phyloP scores from a whole-genome alignment of 2,888 invertebrate species.

The Latheticus oryzae region DNA sequence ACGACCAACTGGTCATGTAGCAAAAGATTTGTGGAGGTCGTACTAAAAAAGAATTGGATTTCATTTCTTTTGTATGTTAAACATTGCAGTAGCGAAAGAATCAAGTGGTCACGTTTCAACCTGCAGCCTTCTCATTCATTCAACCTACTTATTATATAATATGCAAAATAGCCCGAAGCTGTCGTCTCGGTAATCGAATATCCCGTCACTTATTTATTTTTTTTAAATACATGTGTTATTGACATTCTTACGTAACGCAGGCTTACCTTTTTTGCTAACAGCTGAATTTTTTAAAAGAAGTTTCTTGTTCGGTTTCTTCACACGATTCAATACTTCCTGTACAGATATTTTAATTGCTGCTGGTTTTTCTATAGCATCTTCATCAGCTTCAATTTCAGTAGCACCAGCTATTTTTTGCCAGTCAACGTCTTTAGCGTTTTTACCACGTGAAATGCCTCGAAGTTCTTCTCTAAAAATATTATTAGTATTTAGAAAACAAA shows the following conservation, averaged over 20 bases:
- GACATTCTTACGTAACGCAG: constrained; percentile 26
- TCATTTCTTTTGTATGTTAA: no score
- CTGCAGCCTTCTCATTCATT: constrained; percentile 16
- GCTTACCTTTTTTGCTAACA: constrained; percentile 75
- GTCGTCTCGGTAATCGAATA: constrained; percentile 18
- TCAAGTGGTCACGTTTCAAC: constrained; percentile 21
- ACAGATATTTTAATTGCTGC: constrained; percentile 82
- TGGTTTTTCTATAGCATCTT: constrained; percentile 75
- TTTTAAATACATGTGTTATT: constrained; percentile 22
- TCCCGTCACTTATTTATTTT: constrained; percentile 32
- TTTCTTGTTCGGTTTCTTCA: constrained; percentile 76
- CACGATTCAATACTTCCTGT: constrained; percentile 75
- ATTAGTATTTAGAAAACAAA: no score
- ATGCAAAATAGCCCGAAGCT: constrained; percentile 13
- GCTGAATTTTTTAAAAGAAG: constrained; percentile 64
- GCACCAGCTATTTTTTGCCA: constrained; percentile 84
- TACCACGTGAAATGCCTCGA: constrained; percentile 84
- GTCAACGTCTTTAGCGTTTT: constrained; percentile 86
- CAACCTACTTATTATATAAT: constrained; percentile 37
- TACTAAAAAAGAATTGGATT: no score
- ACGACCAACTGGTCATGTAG: constrained; percentile 96
- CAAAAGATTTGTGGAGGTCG: constrained; percentile 91
- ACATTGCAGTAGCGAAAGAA: constrained; percentile 6
- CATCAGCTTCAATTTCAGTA: constrained; percentile 72
- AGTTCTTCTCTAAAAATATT: constrained; percentile 78